Evolutionary conservation across 2,888 invertebrate genomes (phyloP).

Genomic region (Ceraclea dissimilis): DNA sequence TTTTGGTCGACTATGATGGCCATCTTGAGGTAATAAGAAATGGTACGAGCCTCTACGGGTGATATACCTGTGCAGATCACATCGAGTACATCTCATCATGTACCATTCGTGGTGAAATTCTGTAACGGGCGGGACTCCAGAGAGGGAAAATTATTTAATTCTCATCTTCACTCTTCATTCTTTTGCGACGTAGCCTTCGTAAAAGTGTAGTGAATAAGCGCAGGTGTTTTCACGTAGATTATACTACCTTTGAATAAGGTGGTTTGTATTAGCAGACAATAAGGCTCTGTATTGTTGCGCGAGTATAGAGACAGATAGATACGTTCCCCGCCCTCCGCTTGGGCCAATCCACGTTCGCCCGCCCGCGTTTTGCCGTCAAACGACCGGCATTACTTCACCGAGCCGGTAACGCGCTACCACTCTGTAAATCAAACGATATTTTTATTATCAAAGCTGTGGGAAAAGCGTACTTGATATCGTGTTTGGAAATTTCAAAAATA

Average conservation of each 20-base stretch:
- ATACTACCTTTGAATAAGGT: neutral
- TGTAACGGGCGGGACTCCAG: constrained; percentile 6
- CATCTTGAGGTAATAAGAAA: neutral
- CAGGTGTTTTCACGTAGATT: neutral
- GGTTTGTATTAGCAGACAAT: neutral
- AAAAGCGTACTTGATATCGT: constrained; percentile 1
- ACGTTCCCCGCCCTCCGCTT: constrained; percentile 25
- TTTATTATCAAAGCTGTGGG: constrained; percentile 4
- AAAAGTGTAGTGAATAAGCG: neutral
- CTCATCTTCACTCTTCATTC: neutral
- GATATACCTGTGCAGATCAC: neutral
- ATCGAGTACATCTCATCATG: neutral
- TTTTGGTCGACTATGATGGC: neutral
- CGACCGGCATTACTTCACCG: constrained; percentile 46
- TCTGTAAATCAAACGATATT: constrained; percentile 5
- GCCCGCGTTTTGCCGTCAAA: constrained; percentile 35
- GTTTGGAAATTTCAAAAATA: constrained; percentile 2
- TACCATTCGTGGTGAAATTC: constrained; percentile 4
- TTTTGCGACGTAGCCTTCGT: neutral
- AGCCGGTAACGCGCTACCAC: constrained; percentile 28
- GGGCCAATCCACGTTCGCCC: constrained; percentile 35
- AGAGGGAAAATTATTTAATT: constrained; percentile 2
- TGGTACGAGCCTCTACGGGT: neutral
- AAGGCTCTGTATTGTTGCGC: neutral
- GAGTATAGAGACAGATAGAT: constrained; percentile 16